Evolutionary conservation across 2,797 vertebrate species (phyloP), one percentile per base, ranked within the genome.

Genomic region (Nyctibius grandis): DNA sequence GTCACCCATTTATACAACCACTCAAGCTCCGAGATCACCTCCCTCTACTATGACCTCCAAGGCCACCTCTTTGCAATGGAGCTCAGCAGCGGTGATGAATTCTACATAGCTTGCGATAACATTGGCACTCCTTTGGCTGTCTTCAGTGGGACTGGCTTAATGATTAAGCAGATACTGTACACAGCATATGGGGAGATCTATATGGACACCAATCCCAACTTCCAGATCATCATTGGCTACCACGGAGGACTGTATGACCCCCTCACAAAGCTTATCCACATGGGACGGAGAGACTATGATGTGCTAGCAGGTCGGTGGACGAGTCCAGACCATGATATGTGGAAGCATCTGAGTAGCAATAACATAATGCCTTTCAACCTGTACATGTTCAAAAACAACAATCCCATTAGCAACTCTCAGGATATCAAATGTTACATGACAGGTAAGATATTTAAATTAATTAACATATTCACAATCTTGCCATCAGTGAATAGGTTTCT

Each of bases 371-470:
- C 99, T 26, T 99, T 99, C 97, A 99, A 99, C 97, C 97, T 99
- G 87, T 99, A 99, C 94, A 99, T 99, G 99, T 99, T 99, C 98
- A 99, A 99, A 98, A 99, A 99, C 96, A 99, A 99, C 98, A 99
- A 99, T 85, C 99, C 99, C 29, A 98, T 99, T 85, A 99, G 99
- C 98, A 99, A 99, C 97, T 98, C 98, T 22, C 98, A 99, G 96
- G 99, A 99, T 97, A 99, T 99, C 95, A 99, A 99, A 96, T 99
- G 99, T 97, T 99, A 99, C 98, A 99, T 99, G 99, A 99, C 99
- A 95, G 99, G 99, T 99, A 97, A 96, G 98, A 90, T 44, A 22
- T 29, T 73, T 90, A 45, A 54, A 75, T 91, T 88, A 85, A 73
- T 93, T 60, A 86, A 45, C 25, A 45, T 70, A 48, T 76, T 91